phyloP scores from a whole-genome alignment of 2,797 vertebrate genomes.

The Xerus rutilus region DNA sequence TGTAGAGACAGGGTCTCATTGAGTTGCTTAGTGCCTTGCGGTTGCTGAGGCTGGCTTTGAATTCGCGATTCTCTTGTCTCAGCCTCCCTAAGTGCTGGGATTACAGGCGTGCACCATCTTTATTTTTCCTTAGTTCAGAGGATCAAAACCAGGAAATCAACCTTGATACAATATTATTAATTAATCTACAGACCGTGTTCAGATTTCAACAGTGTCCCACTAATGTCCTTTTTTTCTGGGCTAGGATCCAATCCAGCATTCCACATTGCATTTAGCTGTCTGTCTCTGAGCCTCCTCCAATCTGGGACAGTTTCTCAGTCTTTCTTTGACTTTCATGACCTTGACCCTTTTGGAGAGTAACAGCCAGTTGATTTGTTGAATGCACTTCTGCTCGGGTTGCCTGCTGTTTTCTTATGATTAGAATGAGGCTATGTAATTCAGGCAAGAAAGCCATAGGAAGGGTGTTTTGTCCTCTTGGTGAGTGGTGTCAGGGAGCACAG shows the following conservation, averaged over 20 bases:
- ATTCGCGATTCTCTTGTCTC: no score
- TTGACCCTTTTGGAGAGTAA: neutral
- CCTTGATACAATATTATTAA: conserved; percentile 9
- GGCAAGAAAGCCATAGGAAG: neutral
- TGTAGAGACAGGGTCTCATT: no score
- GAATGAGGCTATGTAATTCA: neutral
- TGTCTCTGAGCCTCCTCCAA: neutral
- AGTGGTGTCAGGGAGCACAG: fast-evolving
- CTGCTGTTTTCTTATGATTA: neutral
- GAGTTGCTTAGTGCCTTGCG: no score
- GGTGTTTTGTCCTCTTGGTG: fast-evolving
- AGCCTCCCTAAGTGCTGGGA: no score
- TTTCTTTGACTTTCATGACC: neutral
- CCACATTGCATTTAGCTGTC: neutral
- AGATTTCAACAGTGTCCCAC: neutral
- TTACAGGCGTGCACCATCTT: neutral
- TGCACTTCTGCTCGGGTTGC: fast-evolving
- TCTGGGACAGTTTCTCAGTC: neutral
- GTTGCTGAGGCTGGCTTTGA: no score
- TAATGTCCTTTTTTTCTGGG: neutral
- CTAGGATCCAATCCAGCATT: neutral
- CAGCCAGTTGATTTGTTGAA: neutral
- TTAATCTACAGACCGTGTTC: neutral
- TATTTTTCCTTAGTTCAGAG: neutral
- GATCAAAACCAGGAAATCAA: conserved; percentile 20